phyloP scores from a whole-genome alignment of 1,140 invertebrate species.

The Hycleus cichorii region DNA sequence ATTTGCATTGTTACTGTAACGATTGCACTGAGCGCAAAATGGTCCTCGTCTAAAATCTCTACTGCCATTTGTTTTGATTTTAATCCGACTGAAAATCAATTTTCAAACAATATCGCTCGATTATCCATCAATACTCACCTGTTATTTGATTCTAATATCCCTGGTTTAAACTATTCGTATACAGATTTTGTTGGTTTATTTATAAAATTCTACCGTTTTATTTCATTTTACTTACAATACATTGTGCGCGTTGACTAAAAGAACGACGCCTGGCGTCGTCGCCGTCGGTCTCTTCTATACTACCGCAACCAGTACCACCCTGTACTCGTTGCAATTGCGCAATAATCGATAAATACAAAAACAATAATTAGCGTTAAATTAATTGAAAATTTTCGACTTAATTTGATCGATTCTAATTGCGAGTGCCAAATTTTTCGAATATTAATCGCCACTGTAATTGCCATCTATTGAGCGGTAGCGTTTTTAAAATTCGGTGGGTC shows the following conservation, averaged over 20 bases:
- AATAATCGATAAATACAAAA: not conserved
- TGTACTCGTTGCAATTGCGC: conserved; percentile 2
- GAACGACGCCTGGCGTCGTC: conserved; percentile 1
- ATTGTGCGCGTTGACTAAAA: not conserved
- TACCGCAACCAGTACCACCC: not conserved
- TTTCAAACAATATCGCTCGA: not conserved
- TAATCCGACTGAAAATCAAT: not conserved
- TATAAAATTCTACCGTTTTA: not conserved
- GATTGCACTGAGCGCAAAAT: conserved; percentile 81
- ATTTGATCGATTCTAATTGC: too few species aligned
- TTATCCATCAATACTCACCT: not conserved
- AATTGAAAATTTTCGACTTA: too few species aligned
- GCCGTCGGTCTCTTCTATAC: not conserved
- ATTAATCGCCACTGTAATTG: too few species aligned
- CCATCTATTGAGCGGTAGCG: too few species aligned
- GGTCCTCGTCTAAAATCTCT: conserved; percentile 73
- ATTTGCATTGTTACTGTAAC: conserved; percentile 82
- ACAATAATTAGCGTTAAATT: too few species aligned
- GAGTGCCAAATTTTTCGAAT: too few species aligned
- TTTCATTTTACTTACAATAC: conserved; percentile 4
- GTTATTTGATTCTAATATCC: too few species aligned
- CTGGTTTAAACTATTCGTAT: too few species aligned
- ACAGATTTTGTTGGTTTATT: too few species aligned
- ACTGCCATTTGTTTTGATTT: conserved; percentile 48
- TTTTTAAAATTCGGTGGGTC: too few species aligned